A percentile compares a stretch with the other conserved stretches of the same genome.
phyloP scores from a whole-genome alignment of 2,113 vertebrate genomes.

The Semicossyphus pulcher region DNA sequence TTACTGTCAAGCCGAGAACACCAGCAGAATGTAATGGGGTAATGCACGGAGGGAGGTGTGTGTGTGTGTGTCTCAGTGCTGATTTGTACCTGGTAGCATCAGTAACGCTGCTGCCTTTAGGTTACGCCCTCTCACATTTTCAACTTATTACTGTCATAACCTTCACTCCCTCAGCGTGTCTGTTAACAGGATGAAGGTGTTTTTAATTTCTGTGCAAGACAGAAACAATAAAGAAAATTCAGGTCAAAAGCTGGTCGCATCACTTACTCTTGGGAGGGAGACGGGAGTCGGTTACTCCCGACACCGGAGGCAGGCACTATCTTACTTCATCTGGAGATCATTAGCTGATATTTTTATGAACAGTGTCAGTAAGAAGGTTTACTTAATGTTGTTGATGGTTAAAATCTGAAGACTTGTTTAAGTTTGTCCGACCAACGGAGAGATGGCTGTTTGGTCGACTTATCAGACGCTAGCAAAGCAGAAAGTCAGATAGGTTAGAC shows the following conservation, averaged over 20 bases:
- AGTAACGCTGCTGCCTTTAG: slow-evolving; percentile 10
- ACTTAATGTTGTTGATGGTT: too few relatives aligned
- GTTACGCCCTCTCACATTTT: slow-evolving; percentile 39
- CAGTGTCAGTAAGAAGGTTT: too few relatives aligned
- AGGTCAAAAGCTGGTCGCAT: background rate
- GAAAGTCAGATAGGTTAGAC: too few relatives aligned
- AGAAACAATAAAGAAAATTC: background rate
- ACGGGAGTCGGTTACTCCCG: too few relatives aligned
- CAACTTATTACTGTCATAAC: slow-evolving; percentile 19
- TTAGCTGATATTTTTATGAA: too few relatives aligned
- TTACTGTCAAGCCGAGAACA: slow-evolving; percentile 38
- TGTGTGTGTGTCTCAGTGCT: background rate
- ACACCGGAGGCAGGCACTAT: too few relatives aligned
- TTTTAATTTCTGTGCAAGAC: background rate
- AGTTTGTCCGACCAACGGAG: too few relatives aligned
- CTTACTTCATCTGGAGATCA: slow-evolving; percentile 3
- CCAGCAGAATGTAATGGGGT: slow-evolving; percentile 47
- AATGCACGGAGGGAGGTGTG: background rate
- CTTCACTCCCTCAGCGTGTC: background rate
- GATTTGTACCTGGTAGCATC: slow-evolving; percentile 26
- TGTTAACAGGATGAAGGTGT: background rate
- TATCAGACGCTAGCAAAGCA: too few relatives aligned
- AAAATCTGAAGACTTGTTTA: too few relatives aligned
- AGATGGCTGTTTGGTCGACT: too few relatives aligned
- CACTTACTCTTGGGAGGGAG: too few relatives aligned